Evolutionary conservation across 2,113 vertebrate genomes (phyloP).

Genomic region (Drymodes brunneopygia): DNA sequence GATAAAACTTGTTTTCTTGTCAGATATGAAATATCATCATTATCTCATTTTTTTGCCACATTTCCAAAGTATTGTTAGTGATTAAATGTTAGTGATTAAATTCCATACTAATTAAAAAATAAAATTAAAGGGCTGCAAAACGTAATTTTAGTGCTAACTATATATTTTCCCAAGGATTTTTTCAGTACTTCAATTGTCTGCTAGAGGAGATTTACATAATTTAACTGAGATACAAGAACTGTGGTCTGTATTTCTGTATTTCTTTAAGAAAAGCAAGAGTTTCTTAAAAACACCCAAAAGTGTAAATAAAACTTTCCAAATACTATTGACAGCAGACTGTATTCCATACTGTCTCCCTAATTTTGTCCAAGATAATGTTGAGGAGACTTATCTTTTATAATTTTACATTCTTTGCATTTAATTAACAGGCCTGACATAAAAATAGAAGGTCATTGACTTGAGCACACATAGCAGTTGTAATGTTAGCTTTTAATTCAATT

Average conservation of each 20-base stretch:
- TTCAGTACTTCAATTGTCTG: background rate
- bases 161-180: background rate
- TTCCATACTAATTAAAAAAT: background rate
- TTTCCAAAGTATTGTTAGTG: background rate
- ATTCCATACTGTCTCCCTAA: background rate
- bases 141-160: background rate
- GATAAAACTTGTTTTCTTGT: background rate
- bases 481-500: background rate
- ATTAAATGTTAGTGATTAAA: conserved; percentile 2
- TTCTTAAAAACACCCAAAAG: background rate
- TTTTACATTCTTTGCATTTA: background rate
- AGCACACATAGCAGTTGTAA: background rate
- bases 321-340: background rate
- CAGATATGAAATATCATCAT: background rate
- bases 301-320: background rate
- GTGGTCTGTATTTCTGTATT: background rate
- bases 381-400: background rate
- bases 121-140: background rate
- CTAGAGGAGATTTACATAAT: background rate
- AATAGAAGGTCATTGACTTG: background rate
- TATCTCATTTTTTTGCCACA: background rate
- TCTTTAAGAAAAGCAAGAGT: background rate
- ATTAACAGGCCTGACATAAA: background rate
- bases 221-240: background rate
- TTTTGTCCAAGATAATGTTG: background rate